Evolutionary conservation across 2,113 vertebrate genomes (phyloP), one percentile per base, ranked within the genome.

Genomic region (Ceyx melanurus): DNA sequence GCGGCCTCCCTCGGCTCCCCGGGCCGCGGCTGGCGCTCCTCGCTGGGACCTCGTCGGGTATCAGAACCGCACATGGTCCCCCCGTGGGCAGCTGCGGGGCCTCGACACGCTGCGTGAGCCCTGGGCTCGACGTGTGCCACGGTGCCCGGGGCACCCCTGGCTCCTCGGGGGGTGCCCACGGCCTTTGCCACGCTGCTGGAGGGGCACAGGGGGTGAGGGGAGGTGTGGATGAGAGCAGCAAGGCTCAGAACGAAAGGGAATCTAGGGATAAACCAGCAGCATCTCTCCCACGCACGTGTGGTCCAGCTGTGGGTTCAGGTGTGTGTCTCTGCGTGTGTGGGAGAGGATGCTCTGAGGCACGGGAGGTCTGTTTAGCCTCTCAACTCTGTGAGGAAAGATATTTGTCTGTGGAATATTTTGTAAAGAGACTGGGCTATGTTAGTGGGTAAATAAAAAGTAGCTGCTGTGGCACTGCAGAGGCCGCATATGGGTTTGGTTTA

Each of bases 251-350:
- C 35, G 3, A 25, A 66, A 10, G 31, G 42, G 40, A 71, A 51
- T 35, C 10, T 12, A 14, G 46, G 33, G 15, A 1, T 13, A 7
- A 84, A 74, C 15, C 22, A 4, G 18, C 42, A 11, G 20, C 45
- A 3, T 10, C 14, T 33, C 20, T 20, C 26, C 6, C 0, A 0
- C 15, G 3, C 22, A 1, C 11, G 2, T 2, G 58, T 2, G 2
- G 13, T 29, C 13, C 25, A 5, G 57, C 57, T 50, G 61, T 2
- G 8, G 25, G 2, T 37, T 46, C 10, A 5, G 19, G 2, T 13
- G 0, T 15, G 15, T 8, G 0, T 33, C 54, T 31, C 33, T 4
- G 14, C 3, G 25, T 12, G 31, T 0, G 3, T 37, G 50, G 21
- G 2, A 15, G 60, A 13, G 54, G 60, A 15, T 13, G 48, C 1